Evolutionary conservation across 1,140 invertebrate species (phyloP), one percentile per base, ranked within the genome.

Genomic region (Gryllus bimaculatus): DNA sequence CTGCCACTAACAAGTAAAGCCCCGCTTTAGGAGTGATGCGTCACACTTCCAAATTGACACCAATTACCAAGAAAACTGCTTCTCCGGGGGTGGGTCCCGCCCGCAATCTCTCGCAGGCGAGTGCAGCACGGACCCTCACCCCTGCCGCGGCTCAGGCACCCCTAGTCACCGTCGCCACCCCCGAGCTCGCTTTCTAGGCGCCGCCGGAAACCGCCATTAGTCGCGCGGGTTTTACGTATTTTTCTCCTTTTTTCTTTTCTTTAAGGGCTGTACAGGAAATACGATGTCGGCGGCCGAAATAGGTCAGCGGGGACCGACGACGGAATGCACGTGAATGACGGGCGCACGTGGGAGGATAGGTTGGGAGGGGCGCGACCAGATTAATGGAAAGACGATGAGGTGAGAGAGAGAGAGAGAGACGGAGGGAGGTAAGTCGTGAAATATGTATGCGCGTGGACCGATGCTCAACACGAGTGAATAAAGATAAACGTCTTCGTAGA

Each of bases 51-150:
- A 90, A 90, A 90, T 90, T 90, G 89, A 89, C 89, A 89, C 89
- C 89, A 90, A 90, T 90, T 90, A 90, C 89, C 89, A 89, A 89
- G 87, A 90, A 90, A 90, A 90, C 89, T 89, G 89, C 88, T 88
- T 88, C 54, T 66, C 15, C 7, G 54, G 54, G 54, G 54, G 54
- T 83, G 84, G 79, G 84, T 83, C 81, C 83, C 83, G 84, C 84
- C 84, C 83, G 82, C 82, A 82, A 82, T 81, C 83, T 75, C 79
- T 47, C 10, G 26, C 26, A 5, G 5, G 26, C 26, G 1, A 39
- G 26, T 73, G 73, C 20, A 21, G 48, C 73, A 54, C 54, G 8
- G 73, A 78, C 80, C 77, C 80, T 80, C 73, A 26, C 80, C 77
- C 74, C 26, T 39, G 26, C 26, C 1, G 26, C 26, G 26, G 26